Percentiles rank a stretch among this genome's conserved stretches.
phyloP scores from a whole-genome alignment of 2,113 vertebrate species.

The Anser cygnoides region DNA sequence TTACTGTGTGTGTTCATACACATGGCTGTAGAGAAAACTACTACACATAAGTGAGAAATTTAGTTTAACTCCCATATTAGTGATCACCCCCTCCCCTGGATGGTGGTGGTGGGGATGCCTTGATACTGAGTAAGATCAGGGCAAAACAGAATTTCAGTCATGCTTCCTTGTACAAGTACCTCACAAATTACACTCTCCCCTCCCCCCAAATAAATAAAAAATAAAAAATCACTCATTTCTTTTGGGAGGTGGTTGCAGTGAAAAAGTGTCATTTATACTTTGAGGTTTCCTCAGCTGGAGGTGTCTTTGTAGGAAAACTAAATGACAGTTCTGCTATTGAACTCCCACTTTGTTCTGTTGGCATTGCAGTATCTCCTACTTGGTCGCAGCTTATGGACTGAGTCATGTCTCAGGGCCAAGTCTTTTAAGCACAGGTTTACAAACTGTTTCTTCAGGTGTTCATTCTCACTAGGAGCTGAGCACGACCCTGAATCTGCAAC shows the following conservation, averaged over 20 bases:
- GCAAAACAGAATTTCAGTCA: background rate
- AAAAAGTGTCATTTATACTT: background rate
- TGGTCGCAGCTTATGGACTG: accelerated
- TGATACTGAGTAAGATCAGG: background rate
- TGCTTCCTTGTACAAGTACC: background rate
- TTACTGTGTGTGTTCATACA: background rate
- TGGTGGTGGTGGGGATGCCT: background rate
- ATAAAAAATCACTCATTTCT: background rate
- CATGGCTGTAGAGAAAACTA: background rate
- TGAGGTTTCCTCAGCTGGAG: background rate
- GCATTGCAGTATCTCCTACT: background rate
- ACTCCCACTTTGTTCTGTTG: background rate
- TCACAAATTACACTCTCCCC: background rate
- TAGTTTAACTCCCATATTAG: background rate
- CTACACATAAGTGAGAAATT: background rate
- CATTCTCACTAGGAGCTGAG: background rate
- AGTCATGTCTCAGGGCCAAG: background rate
- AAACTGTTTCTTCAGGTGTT: background rate
- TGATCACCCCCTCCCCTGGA: background rate
- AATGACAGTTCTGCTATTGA: background rate
- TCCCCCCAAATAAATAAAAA: background rate
- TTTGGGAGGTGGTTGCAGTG: background rate
- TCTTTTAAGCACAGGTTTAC: background rate
- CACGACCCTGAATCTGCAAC: background rate
- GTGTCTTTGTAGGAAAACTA: background rate